phyloP scores from a whole-genome alignment of 2,113 vertebrate species.

The Zosterops borbonicus region DNA sequence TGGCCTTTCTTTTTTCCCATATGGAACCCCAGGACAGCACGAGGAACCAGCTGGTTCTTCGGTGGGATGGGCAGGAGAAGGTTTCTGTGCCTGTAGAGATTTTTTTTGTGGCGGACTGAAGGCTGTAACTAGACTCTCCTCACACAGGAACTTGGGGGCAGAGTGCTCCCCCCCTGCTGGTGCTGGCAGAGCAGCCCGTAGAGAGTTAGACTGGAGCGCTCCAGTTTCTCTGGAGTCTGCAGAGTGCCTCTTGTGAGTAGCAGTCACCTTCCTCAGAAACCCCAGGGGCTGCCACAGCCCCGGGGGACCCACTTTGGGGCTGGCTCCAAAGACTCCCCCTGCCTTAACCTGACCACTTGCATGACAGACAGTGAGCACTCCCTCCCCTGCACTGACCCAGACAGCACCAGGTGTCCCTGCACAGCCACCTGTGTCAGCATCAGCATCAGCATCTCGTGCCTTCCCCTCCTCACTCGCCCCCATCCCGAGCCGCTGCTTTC shows the following conservation, averaged over 20 bases:
- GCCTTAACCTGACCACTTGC: slow-evolving; percentile 56
- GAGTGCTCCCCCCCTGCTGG: slow-evolving; percentile 63
- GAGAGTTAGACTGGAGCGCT: slow-evolving; percentile 69
- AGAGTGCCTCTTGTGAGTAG: slow-evolving; percentile 75
- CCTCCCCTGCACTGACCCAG: slow-evolving; percentile 40
- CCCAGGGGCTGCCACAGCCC: slow-evolving; percentile 30
- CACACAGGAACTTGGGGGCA: slow-evolving; percentile 66
- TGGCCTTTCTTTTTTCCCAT: too few species aligned
- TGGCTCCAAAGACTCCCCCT: slow-evolving; percentile 37
- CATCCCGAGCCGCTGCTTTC: slow-evolving; percentile 44
- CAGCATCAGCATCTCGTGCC: slow-evolving; percentile 13
- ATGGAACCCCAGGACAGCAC: not conserved
- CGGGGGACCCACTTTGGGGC: not conserved
- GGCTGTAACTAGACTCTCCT: slow-evolving; percentile 72
- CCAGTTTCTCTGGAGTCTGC: slow-evolving; percentile 70
- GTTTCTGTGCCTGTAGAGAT: not conserved
- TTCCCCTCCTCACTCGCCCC: slow-evolving; percentile 17
- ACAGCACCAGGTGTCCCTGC: slow-evolving; percentile 25
- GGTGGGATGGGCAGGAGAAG: slow-evolving; percentile 31
- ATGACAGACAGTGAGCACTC: slow-evolving; percentile 56
- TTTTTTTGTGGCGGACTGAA: slow-evolving; percentile 17
- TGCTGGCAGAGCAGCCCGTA: slow-evolving; percentile 70
- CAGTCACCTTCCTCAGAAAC: slow-evolving; percentile 65
- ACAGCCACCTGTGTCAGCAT: slow-evolving; percentile 4
- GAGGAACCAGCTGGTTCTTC: not conserved